phyloP scores from a whole-genome alignment of 2,797 vertebrate species.

The Xiphophorus birchmanni region DNA sequence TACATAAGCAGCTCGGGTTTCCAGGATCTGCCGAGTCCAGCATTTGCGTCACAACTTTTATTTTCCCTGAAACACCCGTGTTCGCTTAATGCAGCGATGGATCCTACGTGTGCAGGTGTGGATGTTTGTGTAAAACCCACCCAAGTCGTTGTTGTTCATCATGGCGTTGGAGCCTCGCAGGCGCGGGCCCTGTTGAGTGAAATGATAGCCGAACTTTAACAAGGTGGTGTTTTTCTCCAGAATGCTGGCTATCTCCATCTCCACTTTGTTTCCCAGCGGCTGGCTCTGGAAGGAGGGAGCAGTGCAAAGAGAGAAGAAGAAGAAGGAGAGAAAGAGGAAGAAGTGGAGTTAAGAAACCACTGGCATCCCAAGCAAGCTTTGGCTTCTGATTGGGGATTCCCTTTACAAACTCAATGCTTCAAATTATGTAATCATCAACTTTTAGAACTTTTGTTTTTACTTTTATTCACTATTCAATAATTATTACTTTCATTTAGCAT shows the following conservation, averaged over 20 bases:
- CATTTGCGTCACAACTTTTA: background rate
- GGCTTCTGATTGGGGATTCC: no score
- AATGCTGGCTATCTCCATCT: constrained; percentile 99
- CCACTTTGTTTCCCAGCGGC: constrained; percentile 96
- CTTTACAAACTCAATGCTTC: no score
- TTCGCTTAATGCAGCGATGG: no score
- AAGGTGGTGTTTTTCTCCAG: constrained; percentile 94
- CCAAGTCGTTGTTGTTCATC: constrained; percentile 98
- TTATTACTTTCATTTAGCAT: no score
- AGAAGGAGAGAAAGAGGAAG: background rate
- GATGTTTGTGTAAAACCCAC: constrained; percentile 77
- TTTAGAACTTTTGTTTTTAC: no score
- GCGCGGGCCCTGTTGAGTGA: constrained; percentile 97
- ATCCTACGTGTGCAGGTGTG: constrained; percentile 1
- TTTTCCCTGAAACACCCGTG: background rate
- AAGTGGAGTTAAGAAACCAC: background rate
- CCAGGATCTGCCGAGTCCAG: background rate
- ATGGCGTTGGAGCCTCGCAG: constrained; percentile 95
- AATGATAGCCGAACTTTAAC: constrained; percentile 96
- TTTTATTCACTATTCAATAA: no score
- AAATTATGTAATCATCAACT: no score
- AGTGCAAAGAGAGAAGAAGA: background rate
- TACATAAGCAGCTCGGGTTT: constrained; percentile 6
- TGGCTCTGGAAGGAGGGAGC: constrained; percentile 85
- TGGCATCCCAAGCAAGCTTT: background rate